Percentiles rank a stretch among this genome's conserved stretches.
phyloP scores from a whole-genome alignment of 1,140 invertebrate genomes.

The Drosophila orena region DNA sequence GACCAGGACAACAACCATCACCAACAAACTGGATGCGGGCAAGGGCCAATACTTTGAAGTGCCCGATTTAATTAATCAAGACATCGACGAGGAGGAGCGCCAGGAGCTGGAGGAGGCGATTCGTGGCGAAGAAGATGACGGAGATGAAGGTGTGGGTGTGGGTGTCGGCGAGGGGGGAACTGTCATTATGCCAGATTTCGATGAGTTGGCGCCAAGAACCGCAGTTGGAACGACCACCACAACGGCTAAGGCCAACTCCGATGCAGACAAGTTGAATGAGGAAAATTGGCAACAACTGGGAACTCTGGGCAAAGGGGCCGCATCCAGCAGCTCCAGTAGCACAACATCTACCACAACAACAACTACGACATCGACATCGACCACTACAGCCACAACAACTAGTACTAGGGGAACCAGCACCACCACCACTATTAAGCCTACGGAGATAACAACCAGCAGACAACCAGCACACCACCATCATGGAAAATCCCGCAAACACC shows the following conservation, averaged over 20 bases:
- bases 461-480: constrained; percentile 37
- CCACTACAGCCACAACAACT: constrained; percentile 20
- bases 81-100: constrained; percentile 66
- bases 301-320: constrained; percentile 56
- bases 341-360: constrained; percentile 28
- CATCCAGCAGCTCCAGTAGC: constrained; percentile 27
- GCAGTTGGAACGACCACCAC: constrained; percentile 27
- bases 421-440: constrained; percentile 17
- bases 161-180: constrained; percentile 31
- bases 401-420: constrained; percentile 30
- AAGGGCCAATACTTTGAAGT: constrained; percentile 78
- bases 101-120: constrained; percentile 42
- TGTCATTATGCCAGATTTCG: constrained; percentile 53
- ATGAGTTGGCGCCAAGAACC: constrained; percentile 36
- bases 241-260: not conserved
- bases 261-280: constrained; percentile 38
- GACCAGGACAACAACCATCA: constrained; percentile 38
- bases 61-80: constrained; percentile 83
- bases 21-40: constrained; percentile 38
- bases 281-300: constrained; percentile 70
- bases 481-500: constrained; percentile 55
- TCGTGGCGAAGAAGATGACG: constrained; percentile 23
- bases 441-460: constrained; percentile 22
- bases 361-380: constrained; percentile 27
- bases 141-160: constrained; percentile 15